These are phyloP conservation scores for Neopipo cinnamomea DNA, from an alignment of 2,113 vertebrate species.

Conservation along the genomic window DNA sequence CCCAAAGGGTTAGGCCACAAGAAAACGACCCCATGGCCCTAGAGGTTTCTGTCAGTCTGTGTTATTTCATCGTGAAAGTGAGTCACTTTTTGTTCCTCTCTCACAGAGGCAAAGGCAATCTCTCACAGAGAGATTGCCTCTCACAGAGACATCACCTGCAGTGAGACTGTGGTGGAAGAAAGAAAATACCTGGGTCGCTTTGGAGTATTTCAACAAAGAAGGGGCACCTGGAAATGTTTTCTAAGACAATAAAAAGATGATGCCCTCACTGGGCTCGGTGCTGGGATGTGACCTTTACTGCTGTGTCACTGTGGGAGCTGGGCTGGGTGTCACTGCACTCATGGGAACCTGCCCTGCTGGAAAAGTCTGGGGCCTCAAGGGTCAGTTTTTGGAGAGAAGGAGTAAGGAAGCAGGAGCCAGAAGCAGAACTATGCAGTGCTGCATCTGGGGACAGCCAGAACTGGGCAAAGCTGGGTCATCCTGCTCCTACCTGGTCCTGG, in stretches of 20 bases:
- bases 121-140: background rate
- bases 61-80: background rate
- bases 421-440: background rate
- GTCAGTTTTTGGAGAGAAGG: background rate
- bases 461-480: background rate
- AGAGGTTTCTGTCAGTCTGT: background rate
- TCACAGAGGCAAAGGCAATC: background rate
- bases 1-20: background rate
- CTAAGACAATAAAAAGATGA: background rate
- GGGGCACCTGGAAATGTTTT: background rate
- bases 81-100: background rate
- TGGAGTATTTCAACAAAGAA: background rate
- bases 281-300: background rate
- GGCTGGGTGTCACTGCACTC: background rate
- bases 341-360: fast-evolving
- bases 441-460: background rate
- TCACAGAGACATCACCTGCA: background rate
- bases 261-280: background rate
- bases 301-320: background rate
- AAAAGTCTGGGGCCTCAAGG: background rate
- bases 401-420: background rate
- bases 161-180: background rate
- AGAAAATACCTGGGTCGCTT: background rate
- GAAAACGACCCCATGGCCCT: background rate
- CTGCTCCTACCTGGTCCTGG: slow-evolving; percentile 89